Conservation (phyloP, 2,797 vertebrate species). For the Mormyrops attenuatus region DNA sequence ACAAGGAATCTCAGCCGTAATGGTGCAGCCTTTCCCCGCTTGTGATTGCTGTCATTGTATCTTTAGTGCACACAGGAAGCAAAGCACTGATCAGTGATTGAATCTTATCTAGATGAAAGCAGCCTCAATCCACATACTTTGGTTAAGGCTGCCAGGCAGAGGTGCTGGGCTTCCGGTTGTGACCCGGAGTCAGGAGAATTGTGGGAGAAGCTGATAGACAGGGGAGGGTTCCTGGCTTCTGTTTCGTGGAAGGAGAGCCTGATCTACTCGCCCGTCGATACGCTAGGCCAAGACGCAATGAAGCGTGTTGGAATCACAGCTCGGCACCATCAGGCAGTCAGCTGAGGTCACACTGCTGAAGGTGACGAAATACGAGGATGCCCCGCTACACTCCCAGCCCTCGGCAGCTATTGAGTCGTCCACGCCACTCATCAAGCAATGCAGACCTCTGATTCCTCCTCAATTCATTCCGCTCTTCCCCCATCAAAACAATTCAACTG, state of each 20-base stretch:
- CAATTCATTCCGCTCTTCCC: not conserved
- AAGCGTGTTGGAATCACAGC: not conserved
- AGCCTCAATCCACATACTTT: not conserved
- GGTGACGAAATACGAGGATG: not conserved
- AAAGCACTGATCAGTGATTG: conserved; percentile 50
- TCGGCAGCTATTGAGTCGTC: not conserved
- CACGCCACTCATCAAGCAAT: not conserved
- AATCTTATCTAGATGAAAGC: conserved; percentile 49
- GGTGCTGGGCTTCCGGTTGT: not conserved
- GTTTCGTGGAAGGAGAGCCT: not conserved
- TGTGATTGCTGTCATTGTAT: conserved; percentile 48
- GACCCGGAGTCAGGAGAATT: not conserved
- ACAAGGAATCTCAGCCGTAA: not conserved
- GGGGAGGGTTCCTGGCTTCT: not conserved
- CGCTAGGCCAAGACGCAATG: no score
- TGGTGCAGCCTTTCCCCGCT: not conserved
- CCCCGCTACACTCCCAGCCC: not conserved
- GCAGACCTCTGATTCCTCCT: not conserved
- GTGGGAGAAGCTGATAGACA: not conserved
- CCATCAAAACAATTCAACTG: not conserved
- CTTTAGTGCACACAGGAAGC: conserved; percentile 48
- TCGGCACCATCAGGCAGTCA: not conserved
- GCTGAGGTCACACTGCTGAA: not conserved
- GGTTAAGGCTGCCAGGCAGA: not conserved
- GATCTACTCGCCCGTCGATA: not conserved